Percentiles rank a stretch among this genome's conserved stretches.
Conservation (phyloP, 2,888 invertebrate species). For the Leptinotarsa juncta region DNA sequence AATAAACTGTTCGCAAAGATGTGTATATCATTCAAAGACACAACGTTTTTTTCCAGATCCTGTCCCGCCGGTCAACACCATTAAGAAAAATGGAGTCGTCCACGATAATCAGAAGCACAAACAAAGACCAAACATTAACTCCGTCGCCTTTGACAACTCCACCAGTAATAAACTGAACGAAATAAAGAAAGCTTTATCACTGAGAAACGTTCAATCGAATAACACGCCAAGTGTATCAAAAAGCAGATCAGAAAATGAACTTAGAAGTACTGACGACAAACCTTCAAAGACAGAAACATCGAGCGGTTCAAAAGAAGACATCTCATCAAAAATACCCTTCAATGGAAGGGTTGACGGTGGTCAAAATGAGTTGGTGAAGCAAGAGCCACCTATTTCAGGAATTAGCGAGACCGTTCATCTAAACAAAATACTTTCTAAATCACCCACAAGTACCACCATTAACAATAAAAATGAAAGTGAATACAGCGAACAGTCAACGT, state of each 20-base stretch:
- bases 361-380: background rate
- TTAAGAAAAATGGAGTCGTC: slow-evolving; percentile 26
- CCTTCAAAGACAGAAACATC: background rate
- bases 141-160: slow-evolving; percentile 14
- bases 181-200: background rate
- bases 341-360: background rate
- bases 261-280: background rate
- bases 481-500: slow-evolving; percentile 27
- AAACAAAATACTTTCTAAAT: background rate
- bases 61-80: slow-evolving; percentile 12
- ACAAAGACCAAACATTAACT: slow-evolving; percentile 23
- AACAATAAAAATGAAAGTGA: slow-evolving; percentile 16
- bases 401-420: background rate
- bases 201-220: background rate
- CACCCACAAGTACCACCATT: background rate
- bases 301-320: background rate
- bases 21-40: background rate
- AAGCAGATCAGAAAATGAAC: slow-evolving; percentile 24
- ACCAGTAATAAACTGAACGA: slow-evolving; percentile 1
- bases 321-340: background rate
- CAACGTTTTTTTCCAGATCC: slow-evolving; percentile 16
- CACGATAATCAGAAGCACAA: background rate
- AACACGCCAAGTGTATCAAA: background rate
- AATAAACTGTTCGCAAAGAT: no score
- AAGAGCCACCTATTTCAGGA: no score